These are phyloP conservation scores for Petrocephalus zakoni DNA, from an alignment of 2,113 vertebrate species.

Conservation along the genomic window DNA sequence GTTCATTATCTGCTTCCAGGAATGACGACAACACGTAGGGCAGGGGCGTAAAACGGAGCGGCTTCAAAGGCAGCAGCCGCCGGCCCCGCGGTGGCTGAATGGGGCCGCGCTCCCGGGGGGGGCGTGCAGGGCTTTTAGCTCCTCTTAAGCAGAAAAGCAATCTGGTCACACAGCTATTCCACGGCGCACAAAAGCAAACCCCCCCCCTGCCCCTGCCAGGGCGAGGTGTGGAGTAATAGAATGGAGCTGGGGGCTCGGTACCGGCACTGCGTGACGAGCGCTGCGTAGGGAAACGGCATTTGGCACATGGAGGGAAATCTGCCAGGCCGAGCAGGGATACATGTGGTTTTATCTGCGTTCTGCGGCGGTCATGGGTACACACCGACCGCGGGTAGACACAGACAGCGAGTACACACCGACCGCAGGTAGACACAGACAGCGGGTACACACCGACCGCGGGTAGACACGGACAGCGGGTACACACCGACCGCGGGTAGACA, in stretches of 20 bases:
- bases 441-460: too few relatives aligned
- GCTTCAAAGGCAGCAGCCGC: conserved; percentile 49
- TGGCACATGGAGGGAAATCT: neutral
- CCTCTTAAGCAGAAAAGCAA: conserved; percentile 12
- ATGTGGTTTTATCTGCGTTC: neutral
- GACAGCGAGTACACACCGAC: neutral
- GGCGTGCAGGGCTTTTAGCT: neutral
- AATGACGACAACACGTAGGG: conserved; percentile 58
- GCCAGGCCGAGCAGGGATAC: neutral
- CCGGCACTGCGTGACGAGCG: neutral
- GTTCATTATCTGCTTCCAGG: conserved; percentile 82
- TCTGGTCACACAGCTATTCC: conserved; percentile 21
- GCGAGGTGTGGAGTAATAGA: neutral
- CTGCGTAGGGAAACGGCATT: neutral
- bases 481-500: too few relatives aligned
- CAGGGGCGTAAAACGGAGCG: conserved; percentile 53
- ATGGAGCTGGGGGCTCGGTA: neutral
- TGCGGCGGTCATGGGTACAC: neutral
- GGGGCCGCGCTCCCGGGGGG: conserved; percentile 18
- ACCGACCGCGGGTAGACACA: neutral
- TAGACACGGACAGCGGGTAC: too few relatives aligned
- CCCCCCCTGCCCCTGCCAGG: neutral
- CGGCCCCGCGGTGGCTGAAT: conserved; percentile 28
- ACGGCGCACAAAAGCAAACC: conserved; percentile 5
- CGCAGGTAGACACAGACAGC: too few relatives aligned